phyloP scores from a whole-genome alignment of 2,113 vertebrate genomes.

The Tachuris rubrigastra region DNA sequence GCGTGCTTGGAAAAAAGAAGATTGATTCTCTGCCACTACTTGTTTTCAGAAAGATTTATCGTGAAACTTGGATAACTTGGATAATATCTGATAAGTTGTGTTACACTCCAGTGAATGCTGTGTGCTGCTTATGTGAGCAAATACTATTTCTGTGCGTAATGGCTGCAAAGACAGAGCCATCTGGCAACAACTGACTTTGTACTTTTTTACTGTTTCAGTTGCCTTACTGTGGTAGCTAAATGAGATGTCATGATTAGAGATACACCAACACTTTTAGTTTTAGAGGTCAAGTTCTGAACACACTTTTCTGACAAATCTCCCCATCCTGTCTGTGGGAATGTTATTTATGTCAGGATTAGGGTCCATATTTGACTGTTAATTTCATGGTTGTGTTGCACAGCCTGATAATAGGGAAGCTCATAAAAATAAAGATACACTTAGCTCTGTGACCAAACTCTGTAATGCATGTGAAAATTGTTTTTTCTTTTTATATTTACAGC shows the following conservation, averaged over 20 bases:
- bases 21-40: neutral
- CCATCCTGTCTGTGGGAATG: neutral
- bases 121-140: neutral
- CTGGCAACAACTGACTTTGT: neutral
- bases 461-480: slow-evolving; percentile 46
- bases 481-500: slow-evolving; percentile 31
- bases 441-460: slow-evolving; percentile 59
- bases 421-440: slow-evolving; percentile 19
- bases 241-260: slow-evolving; percentile 11
- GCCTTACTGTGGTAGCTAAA: neutral
- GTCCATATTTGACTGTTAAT: slow-evolving; percentile 7
- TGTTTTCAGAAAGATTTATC: neutral
- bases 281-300: neutral
- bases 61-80: neutral
- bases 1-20: neutral
- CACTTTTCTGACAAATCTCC: neutral
- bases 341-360: slow-evolving; percentile 43
- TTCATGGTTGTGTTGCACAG: slow-evolving; percentile 2
- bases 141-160: slow-evolving; percentile 32
- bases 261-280: neutral
- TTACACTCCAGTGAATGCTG: neutral
- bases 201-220: neutral
- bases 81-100: neutral
- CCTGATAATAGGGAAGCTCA: slow-evolving; percentile 9
- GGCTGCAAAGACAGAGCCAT: neutral